Evolutionary conservation across 2,113 vertebrate species (phyloP).

Genomic region (Crotalus helleri): DNA sequence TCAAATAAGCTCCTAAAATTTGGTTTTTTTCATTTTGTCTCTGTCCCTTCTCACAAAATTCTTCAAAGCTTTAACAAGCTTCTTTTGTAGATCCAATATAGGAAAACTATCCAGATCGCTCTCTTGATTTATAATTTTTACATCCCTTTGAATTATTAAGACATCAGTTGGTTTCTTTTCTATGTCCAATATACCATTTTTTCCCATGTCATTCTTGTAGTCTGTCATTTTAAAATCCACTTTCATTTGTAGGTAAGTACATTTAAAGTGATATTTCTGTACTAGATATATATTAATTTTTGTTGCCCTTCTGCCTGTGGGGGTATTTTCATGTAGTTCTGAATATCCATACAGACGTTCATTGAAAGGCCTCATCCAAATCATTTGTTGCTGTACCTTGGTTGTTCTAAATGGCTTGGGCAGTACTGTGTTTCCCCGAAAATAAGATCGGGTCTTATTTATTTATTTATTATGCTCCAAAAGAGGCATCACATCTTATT

Average conservation of each 20-base stretch:
- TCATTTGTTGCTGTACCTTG: neutral
- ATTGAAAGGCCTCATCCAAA: neutral
- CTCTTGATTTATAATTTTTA: neutral
- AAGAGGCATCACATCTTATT: too few relatives aligned
- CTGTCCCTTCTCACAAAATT: neutral
- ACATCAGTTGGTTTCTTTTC: neutral
- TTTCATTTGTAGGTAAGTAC: neutral
- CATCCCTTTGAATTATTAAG: neutral
- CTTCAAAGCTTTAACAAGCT: neutral
- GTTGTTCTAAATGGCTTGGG: neutral
- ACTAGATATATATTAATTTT: neutral
- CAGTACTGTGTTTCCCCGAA: too few relatives aligned
- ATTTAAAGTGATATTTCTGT: neutral
- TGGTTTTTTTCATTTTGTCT: neutral
- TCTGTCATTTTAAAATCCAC: neutral
- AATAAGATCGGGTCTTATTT: too few relatives aligned
- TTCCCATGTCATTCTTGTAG: neutral
- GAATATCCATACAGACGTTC: neutral
- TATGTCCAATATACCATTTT: neutral
- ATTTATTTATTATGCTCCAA: too few relatives aligned
- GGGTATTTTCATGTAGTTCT: neutral
- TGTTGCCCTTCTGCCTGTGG: too few relatives aligned
- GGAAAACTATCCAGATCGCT: neutral
- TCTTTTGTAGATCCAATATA: neutral
- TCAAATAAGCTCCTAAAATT: neutral